These are phyloP conservation scores for Corydoras maculifer DNA, from an alignment of 2,113 vertebrate species.

Conservation along the genomic window DNA sequence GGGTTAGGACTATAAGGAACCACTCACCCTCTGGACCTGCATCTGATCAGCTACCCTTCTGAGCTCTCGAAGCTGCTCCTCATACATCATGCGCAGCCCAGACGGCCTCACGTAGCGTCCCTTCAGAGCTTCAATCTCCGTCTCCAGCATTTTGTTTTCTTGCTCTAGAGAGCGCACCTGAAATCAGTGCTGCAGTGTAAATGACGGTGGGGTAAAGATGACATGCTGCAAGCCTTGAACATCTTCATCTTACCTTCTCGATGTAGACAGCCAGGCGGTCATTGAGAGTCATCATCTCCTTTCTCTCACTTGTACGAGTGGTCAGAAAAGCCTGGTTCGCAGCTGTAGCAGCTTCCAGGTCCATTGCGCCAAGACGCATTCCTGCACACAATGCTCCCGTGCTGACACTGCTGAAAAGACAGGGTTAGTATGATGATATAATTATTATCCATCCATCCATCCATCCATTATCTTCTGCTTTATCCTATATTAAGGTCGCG, in stretches of 20 bases:
- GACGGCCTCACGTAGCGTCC: slow-evolving; percentile 50
- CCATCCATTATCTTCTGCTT: no score
- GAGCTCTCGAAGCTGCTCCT: slow-evolving; percentile 60
- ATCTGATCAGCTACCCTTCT: slow-evolving; percentile 58
- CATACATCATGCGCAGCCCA: slow-evolving; percentile 56
- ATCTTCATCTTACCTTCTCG: slow-evolving; percentile 54
- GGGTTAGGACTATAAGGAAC: no score
- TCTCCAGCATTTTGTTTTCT: slow-evolving; percentile 56
- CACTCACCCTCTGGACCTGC: slow-evolving; percentile 54
- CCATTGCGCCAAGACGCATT: slow-evolving; percentile 45
- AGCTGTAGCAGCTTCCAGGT: slow-evolving; percentile 60
- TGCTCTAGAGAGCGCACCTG: slow-evolving; percentile 65
- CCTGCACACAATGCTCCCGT: slow-evolving; percentile 51
- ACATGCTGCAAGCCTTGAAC: no score
- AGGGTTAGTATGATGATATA: no score
- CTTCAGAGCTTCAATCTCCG: slow-evolving; percentile 55
- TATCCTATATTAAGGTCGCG: no score
- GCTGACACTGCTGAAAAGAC: slow-evolving; percentile 50
- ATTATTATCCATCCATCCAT: no score
- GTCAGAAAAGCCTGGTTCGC: slow-evolving; percentile 62
- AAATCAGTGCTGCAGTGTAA: no score
- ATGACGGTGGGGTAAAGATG: no score
- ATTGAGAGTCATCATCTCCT: slow-evolving; percentile 63
- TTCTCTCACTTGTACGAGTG: slow-evolving; percentile 59
- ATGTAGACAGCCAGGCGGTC: slow-evolving; percentile 65